Conservation (phyloP, 2,888 invertebrate genomes). For the Melipona beecheii region DNA sequence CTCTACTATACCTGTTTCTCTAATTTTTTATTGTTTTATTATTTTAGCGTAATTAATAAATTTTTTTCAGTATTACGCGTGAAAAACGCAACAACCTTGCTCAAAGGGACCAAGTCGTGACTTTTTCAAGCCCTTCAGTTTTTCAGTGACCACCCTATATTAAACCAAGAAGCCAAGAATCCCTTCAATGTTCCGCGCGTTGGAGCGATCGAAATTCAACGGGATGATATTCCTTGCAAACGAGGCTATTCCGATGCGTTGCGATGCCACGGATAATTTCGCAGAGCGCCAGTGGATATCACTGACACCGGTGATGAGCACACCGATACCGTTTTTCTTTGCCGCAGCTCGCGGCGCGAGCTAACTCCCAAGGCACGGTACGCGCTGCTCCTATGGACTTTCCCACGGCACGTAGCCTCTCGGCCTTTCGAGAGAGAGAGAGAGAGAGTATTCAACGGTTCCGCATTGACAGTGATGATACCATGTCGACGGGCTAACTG, state of each 20-base stretch:
- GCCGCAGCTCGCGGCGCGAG: neutral
- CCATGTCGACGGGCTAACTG: constrained; percentile 34
- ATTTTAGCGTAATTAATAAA: too few relatives aligned
- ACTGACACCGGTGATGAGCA: too few relatives aligned
- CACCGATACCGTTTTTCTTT: constrained; percentile 44
- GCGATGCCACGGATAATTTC: neutral
- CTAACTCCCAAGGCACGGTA: neutral
- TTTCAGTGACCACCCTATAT: too few relatives aligned
- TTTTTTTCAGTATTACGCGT: too few relatives aligned
- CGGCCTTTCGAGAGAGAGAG: constrained; percentile 23
- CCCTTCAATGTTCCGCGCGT: neutral
- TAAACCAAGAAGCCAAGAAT: neutral
- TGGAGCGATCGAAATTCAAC: neutral
- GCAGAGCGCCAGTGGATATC: neutral
- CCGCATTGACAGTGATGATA: constrained; percentile 38
- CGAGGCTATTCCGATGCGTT: neutral
- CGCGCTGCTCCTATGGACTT: constrained; percentile 12
- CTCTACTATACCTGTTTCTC: too few relatives aligned
- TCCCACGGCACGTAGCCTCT: constrained; percentile 43
- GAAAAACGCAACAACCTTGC: too few relatives aligned
- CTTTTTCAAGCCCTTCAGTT: too few relatives aligned
- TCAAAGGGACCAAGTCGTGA: too few relatives aligned
- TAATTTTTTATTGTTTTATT: too few relatives aligned
- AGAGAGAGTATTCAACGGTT: constrained; percentile 33
- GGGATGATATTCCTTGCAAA: neutral